Base-by-base conservation (phyloP, 1,140 invertebrate species). In the Zaprionus inermis region DNA sequence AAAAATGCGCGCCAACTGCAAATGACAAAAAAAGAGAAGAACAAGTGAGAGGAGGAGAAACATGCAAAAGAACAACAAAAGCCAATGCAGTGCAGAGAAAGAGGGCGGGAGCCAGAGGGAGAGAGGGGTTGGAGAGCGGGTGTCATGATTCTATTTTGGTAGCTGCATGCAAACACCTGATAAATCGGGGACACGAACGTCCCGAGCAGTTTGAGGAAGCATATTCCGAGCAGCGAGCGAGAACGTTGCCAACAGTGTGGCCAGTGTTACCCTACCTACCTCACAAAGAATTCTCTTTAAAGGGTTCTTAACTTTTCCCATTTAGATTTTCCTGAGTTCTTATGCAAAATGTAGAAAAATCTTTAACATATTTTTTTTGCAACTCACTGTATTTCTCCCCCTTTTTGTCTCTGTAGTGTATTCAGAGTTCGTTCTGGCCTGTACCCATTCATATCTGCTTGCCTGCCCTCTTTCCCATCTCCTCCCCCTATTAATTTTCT, bases 81-180 rank as follows among this genome's bases (percentile, higher is more conserved):
- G 51, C 63, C 56, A 72, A 83, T 61, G 65, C 44, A 49, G 44
- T 52, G 30, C 30, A 52, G 46, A 2, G 24, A 28, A 28, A 28
- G 24, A 2, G 24, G 63, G 32, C 28, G 20, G 38, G 16, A 63
- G 12, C n/a, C 18, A 71, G 44, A 64, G 30, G 9, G 12, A 5
- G 30, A 20, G 5, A 18, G 16, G 2, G 2, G 12, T 18, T 18
- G 34, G 9, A 16, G 30, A 9, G 3, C 5, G 18, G 57, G 28
- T 63, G 66, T 57, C 72, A 73, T 41, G 38, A 18, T 30, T 54
- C 68, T 75, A 75, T 55, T 65, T 59, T 72, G 71, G 68, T 14
- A 64, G 67, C 68, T 75, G 72, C 63, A 89, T 76, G 69, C 84
- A 89, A 88, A 86, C 83, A 86, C 83, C 83, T 86, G 83, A 86